Percentiles rank a stretch among this genome's conserved stretches.
phyloP scores from a whole-genome alignment of 2,888 invertebrate species.

The Heliconius ismenius region DNA sequence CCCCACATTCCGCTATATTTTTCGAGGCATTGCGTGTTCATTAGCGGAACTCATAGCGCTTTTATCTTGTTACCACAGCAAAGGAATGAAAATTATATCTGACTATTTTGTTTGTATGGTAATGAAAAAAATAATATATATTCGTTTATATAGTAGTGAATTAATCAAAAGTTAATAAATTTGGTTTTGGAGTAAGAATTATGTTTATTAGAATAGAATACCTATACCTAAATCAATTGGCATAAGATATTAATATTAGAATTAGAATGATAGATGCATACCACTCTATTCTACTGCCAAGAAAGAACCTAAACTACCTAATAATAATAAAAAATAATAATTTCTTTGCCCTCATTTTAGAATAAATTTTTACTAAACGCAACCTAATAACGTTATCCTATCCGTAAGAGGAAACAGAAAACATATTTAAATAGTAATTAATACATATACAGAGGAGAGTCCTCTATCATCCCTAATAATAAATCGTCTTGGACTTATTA shows the following conservation, averaged over 20 bases:
- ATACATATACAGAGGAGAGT: neutral
- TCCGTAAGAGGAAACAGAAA: neutral
- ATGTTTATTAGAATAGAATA: neutral
- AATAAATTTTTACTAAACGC: neutral
- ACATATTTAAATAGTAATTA: neutral
- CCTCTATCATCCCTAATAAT: neutral
- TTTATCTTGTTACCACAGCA: too few relatives aligned
- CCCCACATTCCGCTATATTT: too few relatives aligned
- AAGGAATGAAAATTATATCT: too few relatives aligned
- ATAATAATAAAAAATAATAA: neutral
- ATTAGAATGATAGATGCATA: too few relatives aligned
- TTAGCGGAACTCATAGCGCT: too few relatives aligned
- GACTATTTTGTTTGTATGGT: too few relatives aligned
- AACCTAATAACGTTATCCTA: neutral
- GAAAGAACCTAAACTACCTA: neutral
- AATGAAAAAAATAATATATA: too few relatives aligned
- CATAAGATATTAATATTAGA: neutral
- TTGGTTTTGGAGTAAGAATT: neutral
- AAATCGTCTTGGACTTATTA: conserved; percentile 34
- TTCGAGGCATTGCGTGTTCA: too few relatives aligned
- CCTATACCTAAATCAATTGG: neutral
- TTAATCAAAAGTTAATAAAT: neutral
- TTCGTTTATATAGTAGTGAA: too few relatives aligned
- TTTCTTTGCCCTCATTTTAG: neutral
- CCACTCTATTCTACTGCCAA: too few relatives aligned